Evolutionary conservation across 2,888 invertebrate genomes (phyloP).

Genomic region (Oligia latruncula): DNA sequence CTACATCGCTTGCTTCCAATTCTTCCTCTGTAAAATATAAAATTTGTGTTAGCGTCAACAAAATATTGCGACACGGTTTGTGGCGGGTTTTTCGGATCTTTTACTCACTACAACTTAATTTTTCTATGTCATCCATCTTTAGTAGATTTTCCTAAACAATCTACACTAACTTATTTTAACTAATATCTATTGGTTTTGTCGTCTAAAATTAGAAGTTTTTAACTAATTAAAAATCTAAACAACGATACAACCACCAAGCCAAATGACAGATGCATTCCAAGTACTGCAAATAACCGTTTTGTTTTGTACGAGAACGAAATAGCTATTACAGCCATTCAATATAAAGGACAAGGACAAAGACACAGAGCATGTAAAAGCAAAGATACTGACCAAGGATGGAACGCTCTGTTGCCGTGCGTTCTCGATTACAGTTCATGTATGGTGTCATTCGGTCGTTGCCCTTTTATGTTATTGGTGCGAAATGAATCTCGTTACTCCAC

Average conservation of each 20-base stretch:
- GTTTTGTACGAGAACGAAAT: not conserved
- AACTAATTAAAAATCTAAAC: not conserved
- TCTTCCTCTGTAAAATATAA: constrained; percentile 80
- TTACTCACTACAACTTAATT: constrained; percentile 86
- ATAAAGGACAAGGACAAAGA: constrained; percentile 16
- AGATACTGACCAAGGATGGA: not conserved
- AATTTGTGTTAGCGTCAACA: constrained; percentile 33
- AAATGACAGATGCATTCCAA: constrained; percentile 41
- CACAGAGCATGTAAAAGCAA: too few species aligned
- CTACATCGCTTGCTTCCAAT: constrained; percentile 85
- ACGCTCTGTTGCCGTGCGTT: constrained; percentile 18
- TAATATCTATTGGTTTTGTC: not conserved
- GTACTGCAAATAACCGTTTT: not conserved
- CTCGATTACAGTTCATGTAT: not conserved
- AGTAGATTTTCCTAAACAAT: constrained; percentile 19
- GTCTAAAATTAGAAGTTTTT: not conserved
- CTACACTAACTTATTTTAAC: constrained; percentile 2
- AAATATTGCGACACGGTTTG: constrained; percentile 21
- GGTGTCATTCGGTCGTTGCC: constrained; percentile 11
- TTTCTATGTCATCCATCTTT: constrained; percentile 83
- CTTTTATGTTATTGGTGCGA: constrained; percentile 30
- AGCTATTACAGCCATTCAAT: not conserved
- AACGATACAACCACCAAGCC: constrained; percentile 14
- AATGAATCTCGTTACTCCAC: rapidly evolving
- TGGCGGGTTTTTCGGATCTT: constrained; percentile 12